Conservation (phyloP, 2,888 invertebrate genomes). For the Chydorus sphaericus region DNA sequence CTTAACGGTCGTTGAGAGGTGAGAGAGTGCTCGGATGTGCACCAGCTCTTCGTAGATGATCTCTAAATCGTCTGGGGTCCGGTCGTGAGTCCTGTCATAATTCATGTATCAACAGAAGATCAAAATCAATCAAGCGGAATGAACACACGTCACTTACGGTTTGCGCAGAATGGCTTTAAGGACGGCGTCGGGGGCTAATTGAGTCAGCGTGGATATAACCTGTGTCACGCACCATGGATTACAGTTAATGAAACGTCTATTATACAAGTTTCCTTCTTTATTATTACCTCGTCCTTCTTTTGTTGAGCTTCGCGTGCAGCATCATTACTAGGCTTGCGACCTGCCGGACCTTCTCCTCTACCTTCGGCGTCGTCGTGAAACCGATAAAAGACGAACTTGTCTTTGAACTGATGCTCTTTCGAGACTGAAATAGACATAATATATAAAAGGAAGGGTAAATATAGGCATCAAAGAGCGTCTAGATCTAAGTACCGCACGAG, state of each 20-base stretch:
- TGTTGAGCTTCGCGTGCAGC: conserved; percentile 50
- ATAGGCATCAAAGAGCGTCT: too few relatives aligned
- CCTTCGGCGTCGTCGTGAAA: conserved; percentile 49
- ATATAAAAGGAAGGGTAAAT: too few relatives aligned
- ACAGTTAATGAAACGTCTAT: too few relatives aligned
- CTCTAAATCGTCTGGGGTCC: conserved; percentile 62
- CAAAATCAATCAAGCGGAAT: background rate
- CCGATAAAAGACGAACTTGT: conserved; percentile 66
- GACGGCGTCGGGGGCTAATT: conserved; percentile 60
- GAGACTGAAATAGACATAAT: conserved; percentile 23
- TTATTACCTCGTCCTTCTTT: conserved; percentile 48
- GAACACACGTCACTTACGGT: conserved; percentile 40
- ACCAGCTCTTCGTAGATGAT: conserved; percentile 67
- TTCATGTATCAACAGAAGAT: background rate
- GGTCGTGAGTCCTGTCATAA: conserved; percentile 48
- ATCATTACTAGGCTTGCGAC: conserved; percentile 35
- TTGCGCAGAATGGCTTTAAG: conserved; percentile 65
- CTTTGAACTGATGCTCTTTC: conserved; percentile 61
- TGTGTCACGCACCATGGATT: too few relatives aligned
- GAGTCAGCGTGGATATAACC: conserved; percentile 47
- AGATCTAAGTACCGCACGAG: too few relatives aligned
- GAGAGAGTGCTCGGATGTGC: conserved; percentile 63
- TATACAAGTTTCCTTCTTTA: too few relatives aligned
- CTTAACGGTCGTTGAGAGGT: conserved; percentile 66
- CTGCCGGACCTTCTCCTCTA: conserved; percentile 31